Percentiles rank a stretch among this genome's conserved stretches.
Conservation (phyloP, 2,797 vertebrate genomes). For the Lagodon rhomboides region DNA sequence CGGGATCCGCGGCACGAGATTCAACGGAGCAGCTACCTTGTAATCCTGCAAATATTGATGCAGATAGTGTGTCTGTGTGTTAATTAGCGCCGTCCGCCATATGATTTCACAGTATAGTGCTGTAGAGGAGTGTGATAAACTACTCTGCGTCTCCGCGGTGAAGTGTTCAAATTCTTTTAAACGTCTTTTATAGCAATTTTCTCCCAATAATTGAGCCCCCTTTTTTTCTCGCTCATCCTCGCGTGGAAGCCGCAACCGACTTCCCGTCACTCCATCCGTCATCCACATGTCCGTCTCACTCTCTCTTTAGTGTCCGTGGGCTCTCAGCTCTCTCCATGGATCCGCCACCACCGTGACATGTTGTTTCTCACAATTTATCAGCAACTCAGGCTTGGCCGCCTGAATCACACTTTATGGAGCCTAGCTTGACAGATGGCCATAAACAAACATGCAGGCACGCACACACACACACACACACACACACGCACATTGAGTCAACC, state of each 20-base stretch:
- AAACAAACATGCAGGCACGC: slow-evolving; percentile 11
- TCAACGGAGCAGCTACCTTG: slow-evolving; percentile 17
- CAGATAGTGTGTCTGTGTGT: slow-evolving; percentile 10
- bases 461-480: not conserved
- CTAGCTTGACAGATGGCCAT: slow-evolving; percentile 27
- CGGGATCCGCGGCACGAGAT: not conserved
- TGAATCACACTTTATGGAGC: slow-evolving; percentile 18
- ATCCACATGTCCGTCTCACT: slow-evolving; percentile 19
- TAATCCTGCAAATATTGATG: slow-evolving; percentile 43
- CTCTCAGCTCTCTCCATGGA: slow-evolving; percentile 24
- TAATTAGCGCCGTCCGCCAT: not conserved
- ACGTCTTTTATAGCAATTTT: not conserved
- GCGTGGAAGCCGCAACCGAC: slow-evolving; percentile 21
- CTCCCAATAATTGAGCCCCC: not conserved
- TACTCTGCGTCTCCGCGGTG: too few species aligned
- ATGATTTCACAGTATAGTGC: not conserved
- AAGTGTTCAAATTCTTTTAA: not conserved
- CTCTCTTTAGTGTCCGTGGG: not conserved
- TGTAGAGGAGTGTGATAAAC: not conserved
- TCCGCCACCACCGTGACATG: slow-evolving; percentile 37
- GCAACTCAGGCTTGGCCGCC: slow-evolving; percentile 26
- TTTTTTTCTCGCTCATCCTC: not conserved
- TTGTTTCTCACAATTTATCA: slow-evolving; percentile 52
- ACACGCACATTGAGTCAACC: not conserved
- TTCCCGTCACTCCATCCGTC: slow-evolving; percentile 33